Evolutionary conservation across 1,140 invertebrate genomes (phyloP).

Genomic region (Pseudomyrmex pallidus): DNA sequence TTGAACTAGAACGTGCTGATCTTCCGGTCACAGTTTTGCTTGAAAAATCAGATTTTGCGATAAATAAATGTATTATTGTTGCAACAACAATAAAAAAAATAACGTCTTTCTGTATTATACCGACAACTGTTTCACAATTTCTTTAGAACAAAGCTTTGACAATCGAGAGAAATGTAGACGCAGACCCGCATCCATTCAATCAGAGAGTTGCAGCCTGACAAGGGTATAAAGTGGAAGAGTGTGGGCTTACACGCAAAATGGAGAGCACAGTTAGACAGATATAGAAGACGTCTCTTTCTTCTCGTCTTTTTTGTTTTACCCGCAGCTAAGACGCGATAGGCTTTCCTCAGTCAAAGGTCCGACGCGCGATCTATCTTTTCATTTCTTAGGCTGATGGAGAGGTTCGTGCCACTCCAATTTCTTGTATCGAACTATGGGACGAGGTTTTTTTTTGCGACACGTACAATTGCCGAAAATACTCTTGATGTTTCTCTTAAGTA

Average conservation of each 20-base stretch:
- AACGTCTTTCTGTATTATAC: not conserved
- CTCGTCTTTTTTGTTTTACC: conserved; percentile 6
- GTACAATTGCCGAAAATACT: not conserved
- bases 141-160: conserved; percentile 42
- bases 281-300: conserved; percentile 51
- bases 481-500: not conserved
- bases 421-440: not conserved
- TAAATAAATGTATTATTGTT: not conserved
- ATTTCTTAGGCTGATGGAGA: conserved; percentile 24
- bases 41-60: not conserved
- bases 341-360: not conserved
- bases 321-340: conserved; percentile 30
- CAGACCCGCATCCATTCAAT: conserved; percentile 80
- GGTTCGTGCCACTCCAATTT: conserved; percentile 4
- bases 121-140: conserved; percentile 23
- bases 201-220: conserved; percentile 59
- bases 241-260: conserved; percentile 62
- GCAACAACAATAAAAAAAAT: too few species aligned
- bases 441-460: not conserved
- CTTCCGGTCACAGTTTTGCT: not conserved
- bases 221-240: conserved; percentile 51
- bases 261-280: conserved; percentile 64
- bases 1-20: not conserved
- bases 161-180: conserved; percentile 71
- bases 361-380: conserved; percentile 23